Percentiles rank a stretch among this genome's conserved stretches.
These are phyloP conservation scores for Aleiodes testaceus DNA, from an alignment of 2,888 invertebrate genomes.

Conservation along the genomic window DNA sequence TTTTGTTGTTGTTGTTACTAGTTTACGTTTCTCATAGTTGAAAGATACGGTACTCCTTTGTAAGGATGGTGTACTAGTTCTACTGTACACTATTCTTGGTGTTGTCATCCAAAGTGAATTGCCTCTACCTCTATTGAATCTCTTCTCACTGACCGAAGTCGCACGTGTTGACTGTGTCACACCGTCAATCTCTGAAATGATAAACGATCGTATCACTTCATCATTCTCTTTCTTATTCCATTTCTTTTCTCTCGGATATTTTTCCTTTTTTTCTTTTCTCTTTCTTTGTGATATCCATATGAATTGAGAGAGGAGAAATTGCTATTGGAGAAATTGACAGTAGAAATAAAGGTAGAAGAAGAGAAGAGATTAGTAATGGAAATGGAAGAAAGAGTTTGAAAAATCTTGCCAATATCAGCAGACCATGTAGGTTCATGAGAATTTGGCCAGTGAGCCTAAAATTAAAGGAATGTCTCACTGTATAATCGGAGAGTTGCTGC, in stretches of 20 bases:
- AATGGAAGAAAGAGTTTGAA: background rate
- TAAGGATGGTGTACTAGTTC: slow-evolving; percentile 65
- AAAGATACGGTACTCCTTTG: slow-evolving; percentile 64
- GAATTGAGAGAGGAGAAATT: slow-evolving; percentile 15
- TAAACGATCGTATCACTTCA: slow-evolving; percentile 21
- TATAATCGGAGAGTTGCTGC: slow-evolving; percentile 81
- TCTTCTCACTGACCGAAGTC: slow-evolving; percentile 59
- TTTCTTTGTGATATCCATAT: background rate
- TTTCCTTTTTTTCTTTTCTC: background rate
- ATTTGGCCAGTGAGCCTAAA: background rate
- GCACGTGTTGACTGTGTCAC: slow-evolving; percentile 59
- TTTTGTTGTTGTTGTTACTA: slow-evolving; percentile 58
- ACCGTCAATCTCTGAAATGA: slow-evolving; percentile 61
- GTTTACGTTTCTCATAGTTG: slow-evolving; percentile 55
- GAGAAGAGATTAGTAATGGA: too few species aligned
- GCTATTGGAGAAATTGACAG: background rate
- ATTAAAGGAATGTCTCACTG: slow-evolving; percentile 73
- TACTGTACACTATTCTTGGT: slow-evolving; percentile 59
- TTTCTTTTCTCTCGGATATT: background rate
- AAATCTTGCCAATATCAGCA: too few species aligned
- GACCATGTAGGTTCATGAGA: too few species aligned
- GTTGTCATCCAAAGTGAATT: slow-evolving; percentile 59
- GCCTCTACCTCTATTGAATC: slow-evolving; percentile 58
- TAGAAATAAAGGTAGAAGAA: background rate
- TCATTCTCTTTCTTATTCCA: background rate